Evolutionary conservation across 2,113 vertebrate species (phyloP).

Genomic region (Sprattus sprattus): DNA sequence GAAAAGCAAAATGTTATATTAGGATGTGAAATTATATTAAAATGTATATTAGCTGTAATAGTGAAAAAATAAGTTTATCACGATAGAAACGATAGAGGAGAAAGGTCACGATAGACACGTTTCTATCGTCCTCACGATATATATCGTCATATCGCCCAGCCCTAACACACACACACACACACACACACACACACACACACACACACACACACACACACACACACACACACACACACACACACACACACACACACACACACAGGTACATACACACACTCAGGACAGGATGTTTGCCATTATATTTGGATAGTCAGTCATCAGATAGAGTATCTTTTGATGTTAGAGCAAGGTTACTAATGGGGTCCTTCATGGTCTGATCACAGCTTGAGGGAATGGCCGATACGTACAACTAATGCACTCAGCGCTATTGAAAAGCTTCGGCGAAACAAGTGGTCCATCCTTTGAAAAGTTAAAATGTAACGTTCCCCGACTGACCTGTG

Average conservation of each 20-base stretch:
- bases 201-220: not conserved
- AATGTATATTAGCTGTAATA: too few species aligned
- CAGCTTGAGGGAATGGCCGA: not conserved
- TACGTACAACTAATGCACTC: not conserved
- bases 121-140: too few species aligned
- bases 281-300: constrained; percentile 22
- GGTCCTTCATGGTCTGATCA: not conserved
- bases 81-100: too few species aligned
- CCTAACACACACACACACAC: constrained; percentile 3
- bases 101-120: too few species aligned
- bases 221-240: not conserved
- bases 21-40: too few species aligned
- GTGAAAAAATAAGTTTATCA: too few species aligned
- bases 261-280: not conserved
- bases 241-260: not conserved
- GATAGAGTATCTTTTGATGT: not conserved
- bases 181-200: not conserved
- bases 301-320: constrained; percentile 16
- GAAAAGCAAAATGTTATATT: too few species aligned
- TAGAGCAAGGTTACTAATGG: not conserved
- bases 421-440: not conserved
- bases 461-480: constrained; percentile 46
- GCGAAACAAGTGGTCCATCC: constrained; percentile 17
- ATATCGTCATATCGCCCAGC: too few species aligned
- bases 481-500: constrained; percentile 27